Evolutionary conservation across 2,888 invertebrate species (phyloP), one percentile per base, ranked within the genome.

Genomic region (Poecilus cupreus): DNA sequence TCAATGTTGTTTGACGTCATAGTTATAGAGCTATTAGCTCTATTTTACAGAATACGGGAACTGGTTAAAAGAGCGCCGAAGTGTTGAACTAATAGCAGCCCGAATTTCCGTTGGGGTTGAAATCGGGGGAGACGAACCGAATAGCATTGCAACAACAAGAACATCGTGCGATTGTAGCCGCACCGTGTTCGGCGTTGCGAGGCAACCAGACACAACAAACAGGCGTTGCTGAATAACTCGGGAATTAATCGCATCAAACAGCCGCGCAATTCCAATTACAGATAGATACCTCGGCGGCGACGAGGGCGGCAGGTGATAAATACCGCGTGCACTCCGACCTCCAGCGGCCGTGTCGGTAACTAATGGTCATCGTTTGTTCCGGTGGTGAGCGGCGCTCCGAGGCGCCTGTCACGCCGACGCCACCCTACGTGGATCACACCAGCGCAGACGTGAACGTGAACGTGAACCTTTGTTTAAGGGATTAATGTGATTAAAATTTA

Each of bases 341-440:
- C 78, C 16, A 22, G 51, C 80, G 39, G 10, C 43, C 54, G 39
- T 37, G 32, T 70, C 39, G n/a, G 20, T 70, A 57, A 80, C 80
- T 80, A 80, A 80, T 80, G 72, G 80, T 80, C 72, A 80, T 72
- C 80, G 80, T 80, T 80, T 80, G 80, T 80, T 80, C 80, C 80
- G 79, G 79, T 79, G 68, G 79, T 64, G 78, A 68, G 32, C 43
- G 57, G 22, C 60, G 49, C 60, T 18, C 18, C 16, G 16, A n/a
- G 11, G 18, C 39, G 2, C 32, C 60, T 2, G 24, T 3, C 60
- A 3, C 26, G 26, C 24, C 32, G 13, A 24, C 24, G 26, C 13
- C 54, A 6, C 54, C 20, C 10, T 18, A 32, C 6, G 32, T 32
- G 32, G 32, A 43, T 43, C 43, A 43, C 43, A 11, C 43, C 43